These are phyloP conservation scores for Luperina nickerlii DNA, from an alignment of 2,888 invertebrate genomes.

Conservation along the genomic window DNA sequence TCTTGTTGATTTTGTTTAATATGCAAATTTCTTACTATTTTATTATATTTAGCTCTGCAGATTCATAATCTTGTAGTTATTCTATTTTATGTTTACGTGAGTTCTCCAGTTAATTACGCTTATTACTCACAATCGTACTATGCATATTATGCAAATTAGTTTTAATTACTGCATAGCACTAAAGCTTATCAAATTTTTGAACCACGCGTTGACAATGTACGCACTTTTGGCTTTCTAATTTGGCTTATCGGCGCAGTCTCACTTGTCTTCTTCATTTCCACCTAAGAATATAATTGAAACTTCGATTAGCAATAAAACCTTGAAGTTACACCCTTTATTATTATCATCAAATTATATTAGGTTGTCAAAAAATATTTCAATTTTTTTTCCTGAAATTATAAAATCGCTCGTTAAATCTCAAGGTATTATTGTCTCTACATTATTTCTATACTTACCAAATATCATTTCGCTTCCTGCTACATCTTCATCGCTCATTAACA, in stretches of 20 bases:
- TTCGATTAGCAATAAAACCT: slow-evolving; percentile 28
- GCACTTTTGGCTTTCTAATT: slow-evolving; percentile 36
- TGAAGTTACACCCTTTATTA: slow-evolving; percentile 1
- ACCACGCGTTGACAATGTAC: slow-evolving; percentile 30
- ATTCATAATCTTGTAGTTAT: slow-evolving; percentile 33
- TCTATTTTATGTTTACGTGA: slow-evolving; percentile 20
- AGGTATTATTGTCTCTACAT: slow-evolving; percentile 22
- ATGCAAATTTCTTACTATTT: slow-evolving; percentile 13
- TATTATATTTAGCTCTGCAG: slow-evolving; percentile 33
- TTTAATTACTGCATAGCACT: slow-evolving; percentile 30
- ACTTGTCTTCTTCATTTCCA: slow-evolving; percentile 47
- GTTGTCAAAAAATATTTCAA: not conserved
- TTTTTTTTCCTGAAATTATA: not conserved
- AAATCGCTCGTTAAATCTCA: not conserved
- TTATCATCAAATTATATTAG: not conserved
- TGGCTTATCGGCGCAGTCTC: slow-evolving; percentile 49
- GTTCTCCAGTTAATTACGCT: slow-evolving; percentile 3
- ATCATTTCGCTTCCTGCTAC: slow-evolving; percentile 4
- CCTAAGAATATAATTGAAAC: slow-evolving; percentile 28
- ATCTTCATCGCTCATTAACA: slow-evolving; percentile 57
- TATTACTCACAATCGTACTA: slow-evolving; percentile 1
- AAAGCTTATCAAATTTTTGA: slow-evolving; percentile 34
- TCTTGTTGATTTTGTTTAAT: slow-evolving; percentile 20
- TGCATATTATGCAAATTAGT: slow-evolving; percentile 16
- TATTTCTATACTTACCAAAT: not conserved